Conservation (phyloP, 2,113 vertebrate genomes). For the Ceyx cyanopectus region DNA sequence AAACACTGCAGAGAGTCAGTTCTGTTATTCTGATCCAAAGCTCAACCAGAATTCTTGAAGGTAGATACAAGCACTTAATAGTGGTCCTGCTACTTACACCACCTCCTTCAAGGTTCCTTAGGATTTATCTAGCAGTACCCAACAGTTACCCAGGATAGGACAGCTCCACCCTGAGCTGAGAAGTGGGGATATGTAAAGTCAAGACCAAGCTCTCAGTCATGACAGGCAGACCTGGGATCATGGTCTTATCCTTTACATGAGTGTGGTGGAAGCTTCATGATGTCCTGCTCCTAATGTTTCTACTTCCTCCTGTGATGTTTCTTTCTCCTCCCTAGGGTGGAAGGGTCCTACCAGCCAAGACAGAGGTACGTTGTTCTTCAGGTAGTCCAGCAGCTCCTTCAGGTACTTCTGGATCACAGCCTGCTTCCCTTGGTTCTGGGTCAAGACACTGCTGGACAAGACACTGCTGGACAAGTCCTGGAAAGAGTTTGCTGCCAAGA, state of each 20-base stretch:
- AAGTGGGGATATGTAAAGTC: not conserved
- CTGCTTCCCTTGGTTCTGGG: slow-evolving; percentile 76
- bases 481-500: slow-evolving; percentile 68
- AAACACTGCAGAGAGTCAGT: not conserved
- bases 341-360: slow-evolving; percentile 78
- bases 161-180: not conserved
- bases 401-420: slow-evolving; percentile 80
- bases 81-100: not conserved
- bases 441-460: slow-evolving; percentile 78
- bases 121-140: not conserved
- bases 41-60: not conserved
- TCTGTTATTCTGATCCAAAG: not conserved
- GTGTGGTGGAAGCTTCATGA: not conserved
- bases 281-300: not conserved
- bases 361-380: slow-evolving; percentile 78
- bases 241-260: not conserved
- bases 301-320: not conserved
- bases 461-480: slow-evolving; percentile 78
- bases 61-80: not conserved
- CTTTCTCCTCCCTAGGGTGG: not conserved
- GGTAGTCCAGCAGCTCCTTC: slow-evolving; percentile 82
- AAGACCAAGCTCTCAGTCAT: not conserved
- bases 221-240: not conserved
- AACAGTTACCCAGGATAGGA: not conserved
- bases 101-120: not conserved